Conservation (phyloP, 1,140 invertebrate genomes). For the Cydia fagiglandana region DNA sequence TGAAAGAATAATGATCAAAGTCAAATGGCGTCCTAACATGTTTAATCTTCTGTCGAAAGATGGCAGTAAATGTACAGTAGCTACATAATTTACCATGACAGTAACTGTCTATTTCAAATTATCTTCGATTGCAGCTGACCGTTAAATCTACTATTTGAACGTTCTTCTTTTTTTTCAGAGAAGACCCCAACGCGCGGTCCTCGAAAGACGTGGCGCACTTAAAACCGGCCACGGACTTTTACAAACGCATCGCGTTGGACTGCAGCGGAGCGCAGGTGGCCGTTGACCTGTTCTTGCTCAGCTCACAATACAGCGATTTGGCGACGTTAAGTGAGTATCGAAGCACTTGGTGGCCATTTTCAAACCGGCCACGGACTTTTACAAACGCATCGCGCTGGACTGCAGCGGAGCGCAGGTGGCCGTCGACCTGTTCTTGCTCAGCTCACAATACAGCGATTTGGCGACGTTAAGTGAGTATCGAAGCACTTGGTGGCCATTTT, state of each 20-base stretch:
- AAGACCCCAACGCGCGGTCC: slow-evolving; percentile 91
- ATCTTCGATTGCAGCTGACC: too few species aligned
- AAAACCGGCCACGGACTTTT: slow-evolving; percentile 98
- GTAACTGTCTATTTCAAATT: too few species aligned
- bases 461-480: slow-evolving; percentile 91
- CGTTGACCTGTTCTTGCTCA: slow-evolving; percentile 96
- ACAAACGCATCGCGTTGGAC: slow-evolving; percentile 97
- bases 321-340: slow-evolving; percentile 91
- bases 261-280: slow-evolving; percentile 98
- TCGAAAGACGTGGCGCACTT: slow-evolving; percentile 90
- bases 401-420: slow-evolving; percentile 98
- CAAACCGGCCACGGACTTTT: slow-evolving; percentile 98
- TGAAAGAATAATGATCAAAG: too few species aligned
- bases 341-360: not conserved
- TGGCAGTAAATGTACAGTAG: too few species aligned
- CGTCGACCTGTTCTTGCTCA: slow-evolving; percentile 96
- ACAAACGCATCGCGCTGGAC: slow-evolving; percentile 97
- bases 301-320: slow-evolving; percentile 95
- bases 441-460: slow-evolving; percentile 95
- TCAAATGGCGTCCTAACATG: too few species aligned
- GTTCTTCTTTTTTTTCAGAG: slow-evolving; percentile 75
- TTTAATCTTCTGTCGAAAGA: too few species aligned
- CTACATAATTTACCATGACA: too few species aligned
- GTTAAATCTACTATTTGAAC: too few species aligned
- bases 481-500: not conserved